phyloP scores from a whole-genome alignment of 2,113 vertebrate genomes.

The Todiramphus saurophagus region DNA sequence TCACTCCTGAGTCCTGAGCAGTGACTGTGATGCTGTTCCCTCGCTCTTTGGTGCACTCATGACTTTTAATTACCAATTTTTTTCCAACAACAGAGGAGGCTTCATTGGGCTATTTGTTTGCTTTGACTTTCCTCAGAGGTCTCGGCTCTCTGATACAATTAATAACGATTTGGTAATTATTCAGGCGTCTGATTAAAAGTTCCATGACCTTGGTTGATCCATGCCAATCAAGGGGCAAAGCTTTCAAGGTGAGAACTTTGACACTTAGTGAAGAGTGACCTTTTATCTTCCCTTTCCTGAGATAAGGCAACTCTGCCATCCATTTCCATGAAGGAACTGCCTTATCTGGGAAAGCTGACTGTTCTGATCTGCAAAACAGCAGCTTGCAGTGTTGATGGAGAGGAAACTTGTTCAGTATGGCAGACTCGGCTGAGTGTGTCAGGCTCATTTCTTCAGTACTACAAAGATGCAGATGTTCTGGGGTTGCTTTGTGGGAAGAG shows the following conservation, averaged over 20 bases:
- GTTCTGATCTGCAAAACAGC: not conserved
- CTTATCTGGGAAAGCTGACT: slow-evolving; percentile 17
- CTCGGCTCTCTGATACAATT: slow-evolving; percentile 54
- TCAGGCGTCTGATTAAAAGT: slow-evolving; percentile 50
- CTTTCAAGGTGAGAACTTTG: slow-evolving; percentile 46
- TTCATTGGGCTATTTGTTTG: slow-evolving; percentile 63
- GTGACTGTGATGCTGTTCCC: slow-evolving; percentile 36
- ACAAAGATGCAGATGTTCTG: not conserved
- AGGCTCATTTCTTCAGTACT: not conserved
- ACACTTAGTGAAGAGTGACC: slow-evolving; percentile 41
- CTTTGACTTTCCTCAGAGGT: slow-evolving; percentile 58
- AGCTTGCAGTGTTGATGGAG: not conserved
- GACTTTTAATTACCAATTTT: slow-evolving; percentile 71
- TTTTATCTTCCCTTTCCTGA: slow-evolving; percentile 30
- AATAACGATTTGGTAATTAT: slow-evolving; percentile 60
- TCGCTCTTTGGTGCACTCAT: slow-evolving; percentile 54
- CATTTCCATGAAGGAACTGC: slow-evolving; percentile 32
- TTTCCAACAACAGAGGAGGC: slow-evolving; percentile 51
- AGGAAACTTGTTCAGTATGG: not conserved
- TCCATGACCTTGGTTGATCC: slow-evolving; percentile 41
- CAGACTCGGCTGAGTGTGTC: not conserved
- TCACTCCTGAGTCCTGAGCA: slow-evolving; percentile 21
- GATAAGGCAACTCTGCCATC: slow-evolving; percentile 33
- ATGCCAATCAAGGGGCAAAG: slow-evolving; percentile 37
- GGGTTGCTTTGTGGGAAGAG: not conserved